Base-by-base conservation (phyloP, 2,797 vertebrate genomes). In the Botia almorhae region DNA sequence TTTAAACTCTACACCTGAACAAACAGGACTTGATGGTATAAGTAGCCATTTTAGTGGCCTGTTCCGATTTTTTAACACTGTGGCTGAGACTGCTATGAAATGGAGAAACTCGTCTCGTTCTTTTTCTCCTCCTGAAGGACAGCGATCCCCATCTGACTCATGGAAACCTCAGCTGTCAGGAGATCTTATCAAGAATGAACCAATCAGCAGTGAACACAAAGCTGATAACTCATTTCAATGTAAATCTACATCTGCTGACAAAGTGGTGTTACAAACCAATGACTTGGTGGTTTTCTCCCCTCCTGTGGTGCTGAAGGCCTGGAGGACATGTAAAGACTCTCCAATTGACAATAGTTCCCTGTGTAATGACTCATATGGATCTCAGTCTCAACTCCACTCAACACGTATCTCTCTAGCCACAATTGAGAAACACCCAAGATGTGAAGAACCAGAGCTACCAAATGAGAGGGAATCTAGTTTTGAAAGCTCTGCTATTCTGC, bases 21-120 rank as follows among this genome's bases (percentile, higher is more conserved):
- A 88, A 14, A 87, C 93, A 55, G 91, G 85, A 2, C 33, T 90
- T 0, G 89, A 93, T 16, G 84, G 87, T 51, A 98, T 95, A 90
- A 88, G 85, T 21, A 77, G 91, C 23, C 94, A 95, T 89, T 96
- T 97, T 74, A 92, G 94, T 3, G 94, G 95, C 0, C 87, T 97
- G 0, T 91, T 96, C 78, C 94, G 92, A 82, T 96, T 97, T 90
- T 94, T 98, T n/a, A 97, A 86, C 89, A 96, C 89, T 0, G 75
- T 98, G 86, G 95, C 96, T 0, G 94, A 94, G 85, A 94, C 93
- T 0, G 96, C 95, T 23, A 91, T 93, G 84, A 96, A 96, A 78
- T 96, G 95, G 93, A 90, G 93, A 76, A 94, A 93, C 61, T 94
- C 95, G 7, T 93, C 96, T 0, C 94, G 90, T 67, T 93, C 93